phyloP scores from a whole-genome alignment of 2,888 invertebrate genomes.

The Therioaphis trifolii region DNA sequence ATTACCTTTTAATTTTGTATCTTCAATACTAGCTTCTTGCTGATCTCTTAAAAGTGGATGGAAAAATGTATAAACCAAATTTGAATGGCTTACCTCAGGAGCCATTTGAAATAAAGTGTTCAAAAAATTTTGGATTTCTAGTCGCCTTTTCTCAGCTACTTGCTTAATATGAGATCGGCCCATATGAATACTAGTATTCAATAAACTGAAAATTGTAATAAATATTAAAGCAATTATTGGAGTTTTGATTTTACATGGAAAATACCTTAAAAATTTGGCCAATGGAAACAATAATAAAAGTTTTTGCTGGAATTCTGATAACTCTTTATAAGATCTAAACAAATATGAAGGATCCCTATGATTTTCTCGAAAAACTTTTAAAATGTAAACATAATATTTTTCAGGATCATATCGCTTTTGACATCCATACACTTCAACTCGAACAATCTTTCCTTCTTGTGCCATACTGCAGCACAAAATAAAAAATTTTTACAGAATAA shows the following conservation, averaged over 20 bases:
- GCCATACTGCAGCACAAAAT: slow-evolving; percentile 74
- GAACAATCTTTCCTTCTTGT: slow-evolving; percentile 88
- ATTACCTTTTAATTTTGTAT: slow-evolving; percentile 81
- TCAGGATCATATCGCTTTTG: slow-evolving; percentile 97
- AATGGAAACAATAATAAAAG: slow-evolving; percentile 91
- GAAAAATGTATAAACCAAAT: slow-evolving; percentile 98
- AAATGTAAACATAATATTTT: slow-evolving; percentile 95
- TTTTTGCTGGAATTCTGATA: slow-evolving; percentile 95
- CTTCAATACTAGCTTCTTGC: slow-evolving; percentile 85
- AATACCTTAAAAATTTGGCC: slow-evolving; percentile 88
- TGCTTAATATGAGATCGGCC: slow-evolving; percentile 94
- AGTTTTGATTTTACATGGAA: not conserved
- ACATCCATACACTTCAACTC: slow-evolving; percentile 87
- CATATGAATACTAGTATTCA: slow-evolving; percentile 79
- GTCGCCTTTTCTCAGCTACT: slow-evolving; percentile 92
- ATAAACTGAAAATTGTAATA: slow-evolving; percentile 71
- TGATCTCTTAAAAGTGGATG: slow-evolving; percentile 95
- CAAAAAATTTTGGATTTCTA: slow-evolving; percentile 89
- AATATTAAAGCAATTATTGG: not conserved
- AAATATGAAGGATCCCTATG: slow-evolving; percentile 89
- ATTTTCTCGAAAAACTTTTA: slow-evolving; percentile 84
- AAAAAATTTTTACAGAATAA: slow-evolving; percentile 55
- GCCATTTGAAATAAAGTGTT: slow-evolving; percentile 86
- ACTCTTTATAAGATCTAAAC: slow-evolving; percentile 95
- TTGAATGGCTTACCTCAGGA: slow-evolving; percentile 94